Evolutionary conservation across 2,888 invertebrate genomes (phyloP).

Genomic region (Drosophila koepferae): DNA sequence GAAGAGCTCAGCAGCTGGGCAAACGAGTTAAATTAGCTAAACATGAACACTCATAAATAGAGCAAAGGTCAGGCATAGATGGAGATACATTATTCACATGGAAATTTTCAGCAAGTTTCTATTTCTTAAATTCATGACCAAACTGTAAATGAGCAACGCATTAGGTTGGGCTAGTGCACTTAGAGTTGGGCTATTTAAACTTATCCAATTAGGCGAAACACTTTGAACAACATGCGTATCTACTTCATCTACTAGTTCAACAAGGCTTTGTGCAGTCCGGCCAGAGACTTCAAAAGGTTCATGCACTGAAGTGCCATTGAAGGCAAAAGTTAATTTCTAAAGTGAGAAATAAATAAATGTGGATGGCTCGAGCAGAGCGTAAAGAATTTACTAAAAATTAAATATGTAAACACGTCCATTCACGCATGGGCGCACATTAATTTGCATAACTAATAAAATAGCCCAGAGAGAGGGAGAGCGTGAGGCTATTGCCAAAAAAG

Average conservation of each 20-base stretch:
- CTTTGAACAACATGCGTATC: neutral
- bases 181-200: constrained; percentile 24
- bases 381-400: constrained; percentile 49
- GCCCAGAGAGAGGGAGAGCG: neutral
- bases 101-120: neutral
- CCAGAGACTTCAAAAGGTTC: neutral
- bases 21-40: constrained; percentile 6
- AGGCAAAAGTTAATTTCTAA: constrained; percentile 7
- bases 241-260: constrained; percentile 5
- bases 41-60: neutral
- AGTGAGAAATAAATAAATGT: constrained; percentile 1
- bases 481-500: constrained; percentile 30
- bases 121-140: neutral
- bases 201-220: constrained; percentile 48
- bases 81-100: neutral
- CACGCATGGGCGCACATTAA: constrained; percentile 76
- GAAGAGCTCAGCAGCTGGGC: constrained; percentile 30
- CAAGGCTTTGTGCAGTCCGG: neutral
- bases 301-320: constrained; percentile 1
- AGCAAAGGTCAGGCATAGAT: neutral
- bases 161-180: neutral
- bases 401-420: constrained; percentile 68
- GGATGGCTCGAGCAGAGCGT: constrained; percentile 8
- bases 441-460: constrained; percentile 78
- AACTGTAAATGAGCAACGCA: neutral